Percentiles rank a stretch among this genome's conserved stretches.
Conservation (phyloP, 2,113 vertebrate species). For the Podiceps cristatus region DNA sequence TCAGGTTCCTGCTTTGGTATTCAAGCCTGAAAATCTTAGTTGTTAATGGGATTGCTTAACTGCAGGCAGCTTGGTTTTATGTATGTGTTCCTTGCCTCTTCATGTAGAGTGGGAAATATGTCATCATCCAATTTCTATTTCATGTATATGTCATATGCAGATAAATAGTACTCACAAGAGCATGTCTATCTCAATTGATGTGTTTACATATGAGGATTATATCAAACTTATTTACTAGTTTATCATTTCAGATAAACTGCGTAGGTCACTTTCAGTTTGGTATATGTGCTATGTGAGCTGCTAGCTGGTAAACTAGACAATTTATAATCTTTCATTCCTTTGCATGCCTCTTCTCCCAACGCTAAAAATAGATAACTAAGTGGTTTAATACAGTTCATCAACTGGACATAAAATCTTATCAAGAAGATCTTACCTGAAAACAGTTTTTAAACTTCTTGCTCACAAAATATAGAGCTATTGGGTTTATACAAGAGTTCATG, state of each 20-base stretch:
- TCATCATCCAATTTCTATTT: neutral
- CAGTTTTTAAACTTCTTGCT: slow-evolving; percentile 99
- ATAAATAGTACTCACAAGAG: neutral
- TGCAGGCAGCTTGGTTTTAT: neutral
- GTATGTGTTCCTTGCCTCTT: neutral
- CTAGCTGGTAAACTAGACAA: neutral
- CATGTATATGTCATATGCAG: neutral
- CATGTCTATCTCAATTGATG: neutral
- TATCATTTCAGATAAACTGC: neutral
- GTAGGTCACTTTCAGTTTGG: neutral
- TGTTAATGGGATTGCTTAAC: neutral
- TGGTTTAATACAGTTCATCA: neutral
- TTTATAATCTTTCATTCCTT: neutral
- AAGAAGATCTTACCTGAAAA: slow-evolving; percentile 87
- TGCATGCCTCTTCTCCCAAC: neutral
- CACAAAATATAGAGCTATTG: slow-evolving; percentile 95
- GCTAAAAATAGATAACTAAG: neutral
- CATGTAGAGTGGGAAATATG: neutral
- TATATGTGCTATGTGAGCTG: neutral
- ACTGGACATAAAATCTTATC: neutral
- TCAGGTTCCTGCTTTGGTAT: neutral
- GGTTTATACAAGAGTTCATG: slow-evolving; percentile 98
- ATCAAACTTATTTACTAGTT: neutral
- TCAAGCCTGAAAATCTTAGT: neutral
- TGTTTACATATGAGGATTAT: neutral